These are phyloP conservation scores for Orthonychiurus folsomi DNA, from an alignment of 2,888 invertebrate genomes.

Conservation along the genomic window DNA sequence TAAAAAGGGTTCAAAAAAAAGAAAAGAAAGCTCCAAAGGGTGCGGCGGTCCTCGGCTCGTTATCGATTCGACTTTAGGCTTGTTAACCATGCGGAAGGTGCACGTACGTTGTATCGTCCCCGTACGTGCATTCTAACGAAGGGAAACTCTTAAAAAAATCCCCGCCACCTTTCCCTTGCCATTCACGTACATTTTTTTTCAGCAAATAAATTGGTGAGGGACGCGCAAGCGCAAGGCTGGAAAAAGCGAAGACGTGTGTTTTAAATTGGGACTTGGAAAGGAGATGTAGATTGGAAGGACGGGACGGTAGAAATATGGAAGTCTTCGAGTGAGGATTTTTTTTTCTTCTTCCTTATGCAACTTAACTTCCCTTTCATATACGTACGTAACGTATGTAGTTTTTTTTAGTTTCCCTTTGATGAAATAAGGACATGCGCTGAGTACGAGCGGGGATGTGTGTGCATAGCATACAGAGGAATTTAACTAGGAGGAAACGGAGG, in stretches of 20 bases:
- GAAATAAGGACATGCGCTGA: slow-evolving; percentile 38
- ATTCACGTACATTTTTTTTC: slow-evolving; percentile 22
- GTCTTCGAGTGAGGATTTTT: background rate
- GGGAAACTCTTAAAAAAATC: slow-evolving; percentile 11
- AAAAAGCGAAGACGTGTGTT: background rate
- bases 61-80: slow-evolving; percentile 8
- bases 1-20: background rate
- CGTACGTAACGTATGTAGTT: too few species aligned
- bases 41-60: slow-evolving; percentile 15
- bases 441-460: slow-evolving; percentile 30
- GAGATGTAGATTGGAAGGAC: background rate
- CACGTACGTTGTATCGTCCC: slow-evolving; percentile 9
- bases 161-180: slow-evolving; percentile 15
- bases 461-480: slow-evolving; percentile 11
- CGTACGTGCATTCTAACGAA: background rate
- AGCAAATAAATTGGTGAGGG: background rate
- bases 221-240: background rate
- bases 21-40: background rate
- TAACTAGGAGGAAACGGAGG: slow-evolving; percentile 25
- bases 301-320: background rate
- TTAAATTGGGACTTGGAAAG: slow-evolving; percentile 7
- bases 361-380: background rate
- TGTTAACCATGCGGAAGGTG: slow-evolving; percentile 12
- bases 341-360: background rate
- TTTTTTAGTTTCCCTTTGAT: slow-evolving; percentile 38